A percentile compares a stretch with the other conserved stretches of the same genome.
Conservation (phyloP, 2,113 vertebrate genomes). For the Oceanites oceanicus region DNA sequence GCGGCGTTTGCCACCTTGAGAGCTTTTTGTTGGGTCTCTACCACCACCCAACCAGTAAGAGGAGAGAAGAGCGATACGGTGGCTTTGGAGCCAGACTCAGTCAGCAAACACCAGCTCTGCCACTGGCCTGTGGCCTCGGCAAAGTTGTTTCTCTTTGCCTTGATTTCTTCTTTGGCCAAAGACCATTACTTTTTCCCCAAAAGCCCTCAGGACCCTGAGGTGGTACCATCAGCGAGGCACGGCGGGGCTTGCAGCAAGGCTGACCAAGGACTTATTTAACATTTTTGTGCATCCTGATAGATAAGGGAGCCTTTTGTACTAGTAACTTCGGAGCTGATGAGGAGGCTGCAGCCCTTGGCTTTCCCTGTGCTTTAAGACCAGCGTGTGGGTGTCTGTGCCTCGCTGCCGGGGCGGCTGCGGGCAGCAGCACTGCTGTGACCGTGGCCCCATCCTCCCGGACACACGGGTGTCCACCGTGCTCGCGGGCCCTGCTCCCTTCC, state of each 20-base stretch:
- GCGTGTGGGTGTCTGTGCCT: background rate
- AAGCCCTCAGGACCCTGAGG: background rate
- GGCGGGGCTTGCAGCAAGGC: background rate
- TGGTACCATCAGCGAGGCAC: background rate
- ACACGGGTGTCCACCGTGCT: accelerated
- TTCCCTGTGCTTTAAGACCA: background rate
- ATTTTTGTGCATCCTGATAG: background rate
- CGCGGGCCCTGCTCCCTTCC: background rate
- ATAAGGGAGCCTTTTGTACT: no score
- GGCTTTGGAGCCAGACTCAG: background rate
- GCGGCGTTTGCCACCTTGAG: background rate
- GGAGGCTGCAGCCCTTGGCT: background rate
- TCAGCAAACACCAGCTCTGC: background rate
- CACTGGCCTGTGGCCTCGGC: no score
- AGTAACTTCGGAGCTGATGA: background rate
- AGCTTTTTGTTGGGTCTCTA: background rate
- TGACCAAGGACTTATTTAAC: background rate
- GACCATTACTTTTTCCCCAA: background rate
- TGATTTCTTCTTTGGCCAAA: background rate
- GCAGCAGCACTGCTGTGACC: background rate
- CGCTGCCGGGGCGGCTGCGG: background rate
- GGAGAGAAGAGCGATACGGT: background rate
- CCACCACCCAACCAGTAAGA: background rate
- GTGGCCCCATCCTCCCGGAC: background rate
- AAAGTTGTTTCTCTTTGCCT: background rate